These are phyloP conservation scores for Eulemur macaco DNA, from an alignment of 2,113 vertebrate genomes.

Conservation along the genomic window DNA sequence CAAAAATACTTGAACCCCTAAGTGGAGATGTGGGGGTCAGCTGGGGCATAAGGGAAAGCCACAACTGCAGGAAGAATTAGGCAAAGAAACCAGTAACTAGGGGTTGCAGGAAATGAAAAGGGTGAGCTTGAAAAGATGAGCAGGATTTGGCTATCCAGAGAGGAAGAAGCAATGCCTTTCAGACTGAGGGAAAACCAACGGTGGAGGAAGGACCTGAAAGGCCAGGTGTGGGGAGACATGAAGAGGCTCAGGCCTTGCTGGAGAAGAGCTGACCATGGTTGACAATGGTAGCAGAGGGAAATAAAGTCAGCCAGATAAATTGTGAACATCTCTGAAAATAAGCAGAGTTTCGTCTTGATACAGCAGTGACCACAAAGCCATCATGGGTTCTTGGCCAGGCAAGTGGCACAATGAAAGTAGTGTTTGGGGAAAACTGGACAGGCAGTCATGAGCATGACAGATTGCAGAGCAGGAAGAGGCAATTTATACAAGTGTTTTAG, in stretches of 20 bases:
- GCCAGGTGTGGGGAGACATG: not conserved
- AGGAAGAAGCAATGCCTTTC: not conserved
- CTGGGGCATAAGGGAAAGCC: not conserved
- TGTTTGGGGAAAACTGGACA: not conserved
- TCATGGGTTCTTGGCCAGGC: not conserved
- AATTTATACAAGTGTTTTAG: not conserved
- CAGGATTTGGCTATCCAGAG: too few species aligned
- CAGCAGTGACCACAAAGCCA: not conserved
- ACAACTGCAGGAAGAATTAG: not conserved
- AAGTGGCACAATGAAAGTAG: not conserved
- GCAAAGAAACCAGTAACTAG: not conserved
- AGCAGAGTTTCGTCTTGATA: not conserved
- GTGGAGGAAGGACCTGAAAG: not conserved
- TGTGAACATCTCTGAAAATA: not conserved
- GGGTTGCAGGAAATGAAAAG: not conserved
- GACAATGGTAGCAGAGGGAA: not conserved
- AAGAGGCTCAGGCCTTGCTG: not conserved
- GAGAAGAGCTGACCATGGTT: not conserved
- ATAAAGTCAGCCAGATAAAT: not conserved
- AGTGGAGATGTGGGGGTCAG: not conserved
- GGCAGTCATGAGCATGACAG: not conserved
- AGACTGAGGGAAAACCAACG: not conserved
- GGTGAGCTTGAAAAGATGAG: not conserved
- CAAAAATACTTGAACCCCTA: not conserved
- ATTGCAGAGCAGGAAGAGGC: not conserved